phyloP scores from a whole-genome alignment of 2,797 vertebrate genomes.

The Xenopus petersii region DNA sequence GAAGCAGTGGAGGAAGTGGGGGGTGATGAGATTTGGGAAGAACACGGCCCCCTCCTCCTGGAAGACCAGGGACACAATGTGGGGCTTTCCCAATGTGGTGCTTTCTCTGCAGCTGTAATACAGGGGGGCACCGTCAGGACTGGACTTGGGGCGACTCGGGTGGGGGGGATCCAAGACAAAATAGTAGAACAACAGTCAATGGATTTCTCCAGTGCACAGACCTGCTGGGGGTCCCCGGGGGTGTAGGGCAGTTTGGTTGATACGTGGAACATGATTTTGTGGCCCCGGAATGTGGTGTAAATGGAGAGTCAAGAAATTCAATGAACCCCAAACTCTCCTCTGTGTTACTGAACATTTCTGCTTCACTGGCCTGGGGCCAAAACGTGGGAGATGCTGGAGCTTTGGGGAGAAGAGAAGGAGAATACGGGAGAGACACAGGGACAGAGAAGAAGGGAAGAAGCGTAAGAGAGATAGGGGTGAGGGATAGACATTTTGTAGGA shows the following conservation, averaged over 20 bases:
- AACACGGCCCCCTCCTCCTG: slow-evolving; percentile 82
- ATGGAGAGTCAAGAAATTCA: slow-evolving; percentile 52
- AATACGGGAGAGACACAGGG: too few relatives aligned
- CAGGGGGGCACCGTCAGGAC: neutral
- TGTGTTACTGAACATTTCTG: too few relatives aligned
- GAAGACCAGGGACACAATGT: slow-evolving; percentile 79
- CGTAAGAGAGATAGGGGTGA: too few relatives aligned
- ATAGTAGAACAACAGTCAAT: too few relatives aligned
- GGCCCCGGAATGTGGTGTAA: slow-evolving; percentile 81
- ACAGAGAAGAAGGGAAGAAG: too few relatives aligned
- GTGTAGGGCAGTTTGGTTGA: slow-evolving; percentile 88
- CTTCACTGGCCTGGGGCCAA: too few relatives aligned
- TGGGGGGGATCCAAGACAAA: too few relatives aligned
- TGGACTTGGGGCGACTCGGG: too few relatives aligned
- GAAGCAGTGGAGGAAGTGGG: slow-evolving; percentile 88
- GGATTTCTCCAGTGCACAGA: slow-evolving; percentile 46
- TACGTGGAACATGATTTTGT: slow-evolving; percentile 90
- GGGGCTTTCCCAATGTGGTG: slow-evolving; percentile 87
- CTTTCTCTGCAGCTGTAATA: slow-evolving; percentile 81
- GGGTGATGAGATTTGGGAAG: slow-evolving; percentile 76
- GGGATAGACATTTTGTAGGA: too few relatives aligned
- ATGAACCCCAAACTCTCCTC: too few relatives aligned
- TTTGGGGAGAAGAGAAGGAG: too few relatives aligned
- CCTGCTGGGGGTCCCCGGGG: slow-evolving; percentile 88
- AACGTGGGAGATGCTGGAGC: too few relatives aligned